phyloP scores from a whole-genome alignment of 2,797 vertebrate species.

The Danio choprae region DNA sequence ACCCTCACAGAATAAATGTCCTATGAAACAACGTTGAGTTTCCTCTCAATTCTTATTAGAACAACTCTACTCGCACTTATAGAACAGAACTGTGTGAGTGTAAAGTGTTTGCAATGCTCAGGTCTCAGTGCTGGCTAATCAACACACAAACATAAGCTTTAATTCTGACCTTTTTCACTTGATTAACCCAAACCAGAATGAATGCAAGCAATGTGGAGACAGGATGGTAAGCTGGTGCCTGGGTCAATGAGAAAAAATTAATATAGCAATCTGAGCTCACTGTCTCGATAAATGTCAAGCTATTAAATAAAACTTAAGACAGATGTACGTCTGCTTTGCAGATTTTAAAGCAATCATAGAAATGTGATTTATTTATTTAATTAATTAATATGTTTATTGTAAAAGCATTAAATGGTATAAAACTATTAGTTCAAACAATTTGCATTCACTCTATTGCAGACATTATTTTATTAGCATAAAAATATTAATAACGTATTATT shows the following conservation, averaged over 20 bases:
- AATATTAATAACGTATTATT: background rate
- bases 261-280: background rate
- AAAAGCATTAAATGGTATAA: background rate
- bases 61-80: background rate
- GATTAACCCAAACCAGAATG: background rate
- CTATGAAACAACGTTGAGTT: background rate
- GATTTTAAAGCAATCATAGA: background rate
- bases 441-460: too few relatives aligned
- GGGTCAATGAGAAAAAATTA: background rate
- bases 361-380: too few relatives aligned
- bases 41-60: background rate
- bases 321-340: background rate
- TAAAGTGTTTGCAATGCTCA: background rate
- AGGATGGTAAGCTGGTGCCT: background rate
- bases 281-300: background rate
- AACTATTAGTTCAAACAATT: background rate
- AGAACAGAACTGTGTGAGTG: background rate
- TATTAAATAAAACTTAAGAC: background rate
- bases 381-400: background rate
- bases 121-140: background rate
- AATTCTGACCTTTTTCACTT: background rate
- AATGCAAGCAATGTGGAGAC: conserved; percentile 16
- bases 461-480: background rate
- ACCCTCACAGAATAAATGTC: background rate
- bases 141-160: background rate